Conservation (phyloP, 2,797 vertebrate genomes). For the Podarcis lilfordi region DNA sequence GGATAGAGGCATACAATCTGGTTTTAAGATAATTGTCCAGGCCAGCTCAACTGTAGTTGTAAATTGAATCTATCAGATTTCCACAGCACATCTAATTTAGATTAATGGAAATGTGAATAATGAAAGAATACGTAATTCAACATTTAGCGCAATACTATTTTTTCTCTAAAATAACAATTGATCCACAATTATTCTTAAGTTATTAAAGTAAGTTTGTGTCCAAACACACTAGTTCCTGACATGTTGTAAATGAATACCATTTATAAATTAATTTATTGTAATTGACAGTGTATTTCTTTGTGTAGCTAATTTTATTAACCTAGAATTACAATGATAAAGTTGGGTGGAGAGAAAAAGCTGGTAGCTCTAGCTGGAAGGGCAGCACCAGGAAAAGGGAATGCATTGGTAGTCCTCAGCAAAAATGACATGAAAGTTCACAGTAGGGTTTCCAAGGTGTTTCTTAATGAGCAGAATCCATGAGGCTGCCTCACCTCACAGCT, state of each 20-base stretch:
- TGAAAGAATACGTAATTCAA: background rate
- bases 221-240: too few relatives aligned
- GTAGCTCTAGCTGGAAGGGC: background rate
- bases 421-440: background rate
- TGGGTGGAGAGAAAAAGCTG: background rate
- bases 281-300: background rate
- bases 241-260: background rate
- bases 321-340: background rate
- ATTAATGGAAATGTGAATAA: background rate
- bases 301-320: background rate
- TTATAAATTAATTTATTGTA: background rate
- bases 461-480: conserved; percentile 20
- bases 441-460: background rate
- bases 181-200: background rate
- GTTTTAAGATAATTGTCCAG: background rate
- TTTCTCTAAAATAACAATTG: background rate
- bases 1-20: background rate
- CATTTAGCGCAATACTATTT: background rate
- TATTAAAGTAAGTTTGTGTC: background rate
- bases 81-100: background rate
- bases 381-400: background rate
- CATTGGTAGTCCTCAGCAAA: background rate
- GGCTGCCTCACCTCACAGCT: conserved; percentile 17
- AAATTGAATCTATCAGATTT: background rate
- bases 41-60: background rate